Percentiles rank a stretch among this genome's conserved stretches.
phyloP scores from a whole-genome alignment of 35 echinoderm and acorn worm genomes.

The Ptychodera flava region DNA sequence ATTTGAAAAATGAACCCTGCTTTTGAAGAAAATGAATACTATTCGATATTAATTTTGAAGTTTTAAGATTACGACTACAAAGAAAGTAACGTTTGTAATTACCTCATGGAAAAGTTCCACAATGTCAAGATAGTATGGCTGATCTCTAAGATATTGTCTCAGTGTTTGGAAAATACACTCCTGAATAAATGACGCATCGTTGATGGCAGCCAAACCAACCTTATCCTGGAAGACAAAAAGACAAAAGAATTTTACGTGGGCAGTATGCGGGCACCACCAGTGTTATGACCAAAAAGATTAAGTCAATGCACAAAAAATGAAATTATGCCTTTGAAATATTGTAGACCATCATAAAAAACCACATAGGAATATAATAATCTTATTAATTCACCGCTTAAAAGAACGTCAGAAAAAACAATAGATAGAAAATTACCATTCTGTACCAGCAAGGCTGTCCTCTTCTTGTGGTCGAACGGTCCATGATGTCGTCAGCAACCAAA shows the following conservation, averaged over 20 bases:
- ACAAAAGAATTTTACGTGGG: neutral
- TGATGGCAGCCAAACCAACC: slow-evolving; percentile 71
- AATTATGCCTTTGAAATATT: too few relatives aligned
- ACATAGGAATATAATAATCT: too few relatives aligned
- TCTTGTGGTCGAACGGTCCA: slow-evolving; percentile 90
- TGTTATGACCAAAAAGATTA: too few relatives aligned
- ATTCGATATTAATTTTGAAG: too few relatives aligned
- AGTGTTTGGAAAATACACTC: slow-evolving; percentile 61
- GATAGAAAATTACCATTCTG: slow-evolving; percentile 30
- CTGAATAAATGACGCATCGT: slow-evolving; percentile 84
- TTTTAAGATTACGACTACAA: too few relatives aligned
- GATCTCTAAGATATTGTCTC: slow-evolving; percentile 47
- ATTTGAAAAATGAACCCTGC: too few relatives aligned
- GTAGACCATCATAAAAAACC: too few relatives aligned
- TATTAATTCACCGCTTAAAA: too few relatives aligned
- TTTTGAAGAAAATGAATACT: too few relatives aligned
- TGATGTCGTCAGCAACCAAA: slow-evolving; percentile 89
- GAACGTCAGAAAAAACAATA: neutral
- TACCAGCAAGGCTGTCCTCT: slow-evolving; percentile 87
- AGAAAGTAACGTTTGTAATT: too few relatives aligned
- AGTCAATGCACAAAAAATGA: too few relatives aligned
- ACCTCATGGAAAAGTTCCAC: slow-evolving; percentile 95
- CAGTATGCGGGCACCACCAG: too few relatives aligned
- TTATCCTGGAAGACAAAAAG: slow-evolving; percentile 28
- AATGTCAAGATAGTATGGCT: slow-evolving; percentile 75